Conservation (phyloP, 2,113 vertebrate genomes). For the Sphyrna mokarran region DNA sequence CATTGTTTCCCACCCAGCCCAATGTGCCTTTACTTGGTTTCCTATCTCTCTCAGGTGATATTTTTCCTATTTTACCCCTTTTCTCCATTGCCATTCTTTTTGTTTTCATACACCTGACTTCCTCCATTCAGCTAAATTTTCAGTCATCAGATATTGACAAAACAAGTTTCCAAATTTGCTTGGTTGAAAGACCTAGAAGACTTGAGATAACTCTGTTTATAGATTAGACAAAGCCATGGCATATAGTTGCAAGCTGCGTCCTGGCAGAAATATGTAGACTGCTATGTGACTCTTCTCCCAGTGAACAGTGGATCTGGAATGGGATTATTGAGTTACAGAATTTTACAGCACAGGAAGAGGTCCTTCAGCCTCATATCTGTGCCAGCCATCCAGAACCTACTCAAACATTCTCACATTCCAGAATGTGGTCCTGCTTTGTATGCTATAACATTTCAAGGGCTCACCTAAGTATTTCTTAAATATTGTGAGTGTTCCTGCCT, state of each 20-base stretch:
- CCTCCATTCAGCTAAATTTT: not conserved
- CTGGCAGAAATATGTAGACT: not conserved
- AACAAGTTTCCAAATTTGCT: not conserved
- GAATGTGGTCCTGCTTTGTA: too few species aligned
- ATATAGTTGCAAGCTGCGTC: not conserved
- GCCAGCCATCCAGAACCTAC: not conserved
- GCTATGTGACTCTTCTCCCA: not conserved
- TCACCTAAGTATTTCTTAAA: too few species aligned
- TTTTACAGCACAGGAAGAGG: too few species aligned
- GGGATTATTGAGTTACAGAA: not conserved
- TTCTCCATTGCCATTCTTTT: not conserved
- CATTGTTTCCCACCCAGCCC: not conserved
- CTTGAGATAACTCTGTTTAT: not conserved
- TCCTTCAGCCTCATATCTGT: too few species aligned
- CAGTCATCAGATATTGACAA: not conserved
- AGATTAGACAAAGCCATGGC: not conserved
- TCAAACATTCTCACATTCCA: too few species aligned
- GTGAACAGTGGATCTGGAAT: not conserved
- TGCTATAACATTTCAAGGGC: too few species aligned
- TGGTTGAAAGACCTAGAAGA: not conserved
- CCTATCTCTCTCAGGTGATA: not conserved
- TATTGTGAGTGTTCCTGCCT: too few species aligned
- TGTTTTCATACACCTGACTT: not conserved
- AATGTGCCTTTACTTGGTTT: not conserved
- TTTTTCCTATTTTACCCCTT: not conserved